phyloP scores from a whole-genome alignment of 2,888 invertebrate genomes.

The Drosophila merina region DNA sequence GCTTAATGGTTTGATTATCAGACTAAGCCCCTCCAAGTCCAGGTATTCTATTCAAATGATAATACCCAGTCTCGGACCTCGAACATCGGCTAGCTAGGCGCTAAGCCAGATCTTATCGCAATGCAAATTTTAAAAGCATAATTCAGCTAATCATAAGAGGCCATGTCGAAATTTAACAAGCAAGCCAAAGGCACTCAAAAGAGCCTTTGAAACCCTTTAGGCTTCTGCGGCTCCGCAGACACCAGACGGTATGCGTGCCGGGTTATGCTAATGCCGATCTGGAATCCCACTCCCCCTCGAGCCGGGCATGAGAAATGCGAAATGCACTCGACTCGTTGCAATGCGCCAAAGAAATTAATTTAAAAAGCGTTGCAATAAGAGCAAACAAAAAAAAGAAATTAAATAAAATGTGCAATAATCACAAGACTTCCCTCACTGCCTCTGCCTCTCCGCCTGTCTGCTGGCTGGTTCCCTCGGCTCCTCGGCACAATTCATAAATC shows the following conservation, averaged over 20 bases:
- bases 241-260: constrained; percentile 61
- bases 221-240: constrained; percentile 9
- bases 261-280: constrained; percentile 67
- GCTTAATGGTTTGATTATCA: constrained; percentile 65
- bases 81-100: constrained; percentile 26
- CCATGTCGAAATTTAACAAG: constrained; percentile 70
- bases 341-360: constrained; percentile 61
- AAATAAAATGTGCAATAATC: constrained; percentile 62
- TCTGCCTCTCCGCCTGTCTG: constrained; percentile 27
- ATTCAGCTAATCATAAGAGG: constrained; percentile 74
- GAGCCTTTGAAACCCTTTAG: not conserved
- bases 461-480: constrained; percentile 29
- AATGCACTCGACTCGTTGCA: constrained; percentile 16
- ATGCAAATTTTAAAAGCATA: constrained; percentile 62
- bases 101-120: constrained; percentile 59
- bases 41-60: constrained; percentile 31
- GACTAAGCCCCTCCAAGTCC: constrained; percentile 24
- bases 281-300: constrained; percentile 26
- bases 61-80: constrained; percentile 8
- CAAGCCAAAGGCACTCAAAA: constrained; percentile 14
- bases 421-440: constrained; percentile 19
- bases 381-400: constrained; percentile 54
- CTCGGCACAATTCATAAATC: constrained; percentile 68
- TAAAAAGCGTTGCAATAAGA: constrained; percentile 65
- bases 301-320: constrained; percentile 25